Base-by-base conservation (phyloP, 2,113 vertebrate species). In the Dinomys branickii region DNA sequence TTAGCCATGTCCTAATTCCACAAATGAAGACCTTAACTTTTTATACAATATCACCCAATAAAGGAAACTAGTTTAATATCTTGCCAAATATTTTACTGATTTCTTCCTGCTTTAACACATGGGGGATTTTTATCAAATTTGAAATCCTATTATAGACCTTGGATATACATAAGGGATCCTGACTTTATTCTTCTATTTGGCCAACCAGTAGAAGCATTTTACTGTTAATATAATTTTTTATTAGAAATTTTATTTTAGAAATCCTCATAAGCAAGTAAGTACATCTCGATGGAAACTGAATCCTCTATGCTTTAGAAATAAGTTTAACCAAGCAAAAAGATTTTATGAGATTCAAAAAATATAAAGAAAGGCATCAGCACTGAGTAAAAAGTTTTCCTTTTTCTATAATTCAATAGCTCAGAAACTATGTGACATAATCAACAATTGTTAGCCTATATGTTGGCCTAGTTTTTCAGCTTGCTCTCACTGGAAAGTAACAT, bases 31-130 rank as follows among this genome's bases (percentile, higher is more conserved):
- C 4, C 35, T 77, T 54, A 54, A 54, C 33, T 52, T 69, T 97
- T 87, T 90, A 9, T 73, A 35, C 28, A 91, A 19, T 77, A 54
- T 90, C 65, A 93, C 13, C 14, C 50, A 81, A 47, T 59, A 94
- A 85, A 94, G 41, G 54, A 90, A 93, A 81, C n/a, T 88, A 58
- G 80, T 52, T 89, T 63, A 81, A 94, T 89, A 94, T 81, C 17
- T 61, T 19, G 22, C 7, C 58, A 92, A 52, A 35, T 59, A 90
- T 50, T 90, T 88, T 35, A 44, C 77, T 85, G 5, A 44, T 69
- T 85, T 86, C 50, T 85, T 93, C 38, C 19, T 67, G 13, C 13
- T 77, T 90, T 80, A 87, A 50, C 22, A 54, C 4, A 20, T 89
- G 17, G 52, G 3, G 65, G 11, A 50, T 50, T 50, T 93, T 90